phyloP scores from a whole-genome alignment of 2,888 invertebrate species.

The Noctua pronuba region DNA sequence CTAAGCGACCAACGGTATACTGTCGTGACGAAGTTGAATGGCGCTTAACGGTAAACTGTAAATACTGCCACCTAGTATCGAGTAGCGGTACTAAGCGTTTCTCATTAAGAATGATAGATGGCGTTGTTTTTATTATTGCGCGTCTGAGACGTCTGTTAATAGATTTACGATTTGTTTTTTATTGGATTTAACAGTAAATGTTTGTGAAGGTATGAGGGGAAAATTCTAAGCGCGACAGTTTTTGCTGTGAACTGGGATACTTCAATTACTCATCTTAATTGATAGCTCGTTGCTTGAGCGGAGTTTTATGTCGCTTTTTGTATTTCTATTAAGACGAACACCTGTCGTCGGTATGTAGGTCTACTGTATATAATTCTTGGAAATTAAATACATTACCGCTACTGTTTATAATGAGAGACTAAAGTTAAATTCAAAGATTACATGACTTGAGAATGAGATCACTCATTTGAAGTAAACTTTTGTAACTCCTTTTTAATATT shows the following conservation, averaged over 20 bases:
- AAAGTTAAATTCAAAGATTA: slow-evolving; percentile 6
- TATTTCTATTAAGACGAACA: slow-evolving; percentile 7
- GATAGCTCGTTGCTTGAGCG: slow-evolving; percentile 25
- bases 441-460: neutral
- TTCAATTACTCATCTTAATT: slow-evolving; percentile 60
- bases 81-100: slow-evolving; percentile 84
- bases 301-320: slow-evolving; percentile 24
- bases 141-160: slow-evolving; percentile 42
- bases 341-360: neutral
- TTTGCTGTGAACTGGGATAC: slow-evolving; percentile 49
- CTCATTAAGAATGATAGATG: slow-evolving; percentile 79
- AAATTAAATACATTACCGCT: slow-evolving; percentile 5
- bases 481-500: neutral
- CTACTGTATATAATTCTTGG: slow-evolving; percentile 26
- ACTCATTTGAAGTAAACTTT: neutral
- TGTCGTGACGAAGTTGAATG: slow-evolving; percentile 74
- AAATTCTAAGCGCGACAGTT: slow-evolving; percentile 53
- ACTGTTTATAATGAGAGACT: slow-evolving; percentile 1
- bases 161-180: slow-evolving; percentile 63
- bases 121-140: slow-evolving; percentile 70
- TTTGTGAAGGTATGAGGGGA: slow-evolving; percentile 29
- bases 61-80: slow-evolving; percentile 85
- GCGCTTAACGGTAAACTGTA: slow-evolving; percentile 76
- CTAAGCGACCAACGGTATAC: slow-evolving; percentile 76
- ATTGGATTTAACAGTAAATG: slow-evolving; percentile 55